A percentile compares a stretch with the other conserved stretches of the same genome.
phyloP scores from a whole-genome alignment of 2,888 invertebrate genomes.

The Callinectes sapidus region DNA sequence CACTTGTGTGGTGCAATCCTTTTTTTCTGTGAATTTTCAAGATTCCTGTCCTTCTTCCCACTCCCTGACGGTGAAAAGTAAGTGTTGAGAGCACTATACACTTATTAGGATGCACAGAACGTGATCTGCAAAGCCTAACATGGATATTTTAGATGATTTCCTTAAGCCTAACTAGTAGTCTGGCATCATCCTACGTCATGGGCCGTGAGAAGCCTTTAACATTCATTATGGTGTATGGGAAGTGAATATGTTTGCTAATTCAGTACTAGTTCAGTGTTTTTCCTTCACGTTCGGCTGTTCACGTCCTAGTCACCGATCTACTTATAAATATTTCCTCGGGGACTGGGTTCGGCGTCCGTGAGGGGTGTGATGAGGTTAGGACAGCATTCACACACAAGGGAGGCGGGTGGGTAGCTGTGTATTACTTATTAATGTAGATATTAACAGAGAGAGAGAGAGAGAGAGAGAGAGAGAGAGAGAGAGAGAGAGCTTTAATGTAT shows the following conservation, averaged over 20 bases:
- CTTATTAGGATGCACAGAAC: not conserved
- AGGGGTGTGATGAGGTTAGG: not conserved
- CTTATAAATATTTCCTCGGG: not conserved
- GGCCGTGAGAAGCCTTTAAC: too few species aligned
- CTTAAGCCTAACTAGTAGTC: not conserved
- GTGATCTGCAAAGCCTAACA: not conserved
- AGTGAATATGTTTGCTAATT: too few species aligned
- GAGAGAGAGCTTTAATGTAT: too few species aligned
- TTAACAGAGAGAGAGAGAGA: too few species aligned
- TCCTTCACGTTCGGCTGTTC: not conserved
- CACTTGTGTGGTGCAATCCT: too few species aligned
- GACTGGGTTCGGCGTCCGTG: not conserved
- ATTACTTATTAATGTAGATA: constrained; percentile 6
- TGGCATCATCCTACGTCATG: not conserved
- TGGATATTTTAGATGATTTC: not conserved
- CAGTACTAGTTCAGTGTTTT: not conserved
- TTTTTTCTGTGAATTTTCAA: too few species aligned
- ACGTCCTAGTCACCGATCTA: not conserved
- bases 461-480: too few species aligned
- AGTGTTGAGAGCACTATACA: not conserved
- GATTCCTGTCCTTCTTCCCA: too few species aligned
- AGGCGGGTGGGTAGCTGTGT: not conserved
- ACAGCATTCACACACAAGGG: not conserved
- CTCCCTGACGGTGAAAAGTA: not conserved
- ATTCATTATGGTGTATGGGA: too few species aligned